phyloP scores from a whole-genome alignment of 2,888 invertebrate species.

The Aspidapion aeneum region DNA sequence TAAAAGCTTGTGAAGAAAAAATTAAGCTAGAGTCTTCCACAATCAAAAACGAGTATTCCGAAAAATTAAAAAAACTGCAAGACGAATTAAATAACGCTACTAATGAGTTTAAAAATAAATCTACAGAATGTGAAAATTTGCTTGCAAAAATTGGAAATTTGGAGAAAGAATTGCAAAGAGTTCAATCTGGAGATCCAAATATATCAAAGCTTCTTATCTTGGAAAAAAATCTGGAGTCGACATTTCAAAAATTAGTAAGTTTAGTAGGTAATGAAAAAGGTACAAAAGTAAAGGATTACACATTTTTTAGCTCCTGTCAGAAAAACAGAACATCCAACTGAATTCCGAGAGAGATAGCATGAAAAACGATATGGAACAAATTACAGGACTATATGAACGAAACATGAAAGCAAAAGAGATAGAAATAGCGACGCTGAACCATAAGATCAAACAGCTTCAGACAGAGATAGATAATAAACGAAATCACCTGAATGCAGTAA shows the following conservation, averaged over 20 bases:
- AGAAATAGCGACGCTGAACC: conserved; percentile 52
- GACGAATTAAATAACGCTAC: conserved; percentile 56
- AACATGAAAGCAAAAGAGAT: conserved; percentile 57
- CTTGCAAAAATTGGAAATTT: conserved; percentile 54
- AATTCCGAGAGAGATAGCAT: conserved; percentile 57
- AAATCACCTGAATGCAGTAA: conserved; percentile 36
- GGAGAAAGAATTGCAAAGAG: conserved; percentile 51
- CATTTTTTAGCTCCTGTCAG: conserved; percentile 51
- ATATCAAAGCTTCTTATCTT: conserved; percentile 48
- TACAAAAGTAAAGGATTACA: too few species aligned
- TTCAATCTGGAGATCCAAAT: conserved; percentile 40
- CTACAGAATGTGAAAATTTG: conserved; percentile 52
- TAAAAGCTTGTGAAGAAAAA: conserved; percentile 54
- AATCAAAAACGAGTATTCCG: conserved; percentile 56
- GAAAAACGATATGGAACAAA: conserved; percentile 55
- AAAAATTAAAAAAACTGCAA: conserved; percentile 56
- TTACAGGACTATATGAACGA: conserved; percentile 53
- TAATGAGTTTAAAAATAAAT: conserved; percentile 56
- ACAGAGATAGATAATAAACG: conserved; percentile 43
- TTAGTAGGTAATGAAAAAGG: background rate
- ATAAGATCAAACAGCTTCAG: conserved; percentile 46
- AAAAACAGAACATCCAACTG: conserved; percentile 56
- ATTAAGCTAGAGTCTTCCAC: conserved; percentile 58
- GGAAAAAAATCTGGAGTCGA: conserved; percentile 55
- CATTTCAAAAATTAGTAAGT: conserved; percentile 57